Conservation (phyloP, 37 sponge, comb jelly and placozoan genomes). For the Geodia barretti region DNA sequence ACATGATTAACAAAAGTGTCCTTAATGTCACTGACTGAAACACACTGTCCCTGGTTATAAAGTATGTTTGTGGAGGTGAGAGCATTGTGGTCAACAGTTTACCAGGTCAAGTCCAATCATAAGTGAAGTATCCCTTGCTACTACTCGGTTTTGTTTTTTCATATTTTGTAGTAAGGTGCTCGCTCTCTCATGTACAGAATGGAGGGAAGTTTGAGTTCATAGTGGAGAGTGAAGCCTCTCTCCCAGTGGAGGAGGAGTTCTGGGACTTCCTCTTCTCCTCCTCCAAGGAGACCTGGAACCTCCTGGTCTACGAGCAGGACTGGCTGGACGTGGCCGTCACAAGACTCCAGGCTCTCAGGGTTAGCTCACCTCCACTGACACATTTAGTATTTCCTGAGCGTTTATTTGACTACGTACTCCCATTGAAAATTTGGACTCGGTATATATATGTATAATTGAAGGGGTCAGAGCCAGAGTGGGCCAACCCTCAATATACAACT, state of each 20-base stretch:
- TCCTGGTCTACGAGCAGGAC: constrained; percentile 85
- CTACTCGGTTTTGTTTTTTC: no score
- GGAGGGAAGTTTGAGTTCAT: constrained; percentile 75
- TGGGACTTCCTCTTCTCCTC: constrained; percentile 73
- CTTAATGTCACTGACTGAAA: neutral
- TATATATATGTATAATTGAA: no score
- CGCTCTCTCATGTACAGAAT: constrained; percentile 26
- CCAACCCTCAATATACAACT: neutral
- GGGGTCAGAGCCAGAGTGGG: neutral
- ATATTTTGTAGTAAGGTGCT: no score
- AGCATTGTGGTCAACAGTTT: neutral
- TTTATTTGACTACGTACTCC: no score
- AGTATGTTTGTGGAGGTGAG: neutral
- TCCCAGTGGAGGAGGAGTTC: constrained; percentile 52
- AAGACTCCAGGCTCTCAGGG: constrained; percentile 9
- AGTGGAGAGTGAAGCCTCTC: constrained; percentile 32
- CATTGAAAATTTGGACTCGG: no score
- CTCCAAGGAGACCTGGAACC: constrained; percentile 46
- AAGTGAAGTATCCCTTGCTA: no score
- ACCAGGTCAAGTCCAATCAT: neutral
- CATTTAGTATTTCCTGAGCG: neutral
- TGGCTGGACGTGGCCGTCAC: constrained; percentile 47
- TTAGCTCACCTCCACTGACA: neutral
- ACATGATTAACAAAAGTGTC: no score
- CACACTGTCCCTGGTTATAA: neutral